phyloP scores from a whole-genome alignment of 1,140 invertebrate genomes.

The Zophobas morio region DNA sequence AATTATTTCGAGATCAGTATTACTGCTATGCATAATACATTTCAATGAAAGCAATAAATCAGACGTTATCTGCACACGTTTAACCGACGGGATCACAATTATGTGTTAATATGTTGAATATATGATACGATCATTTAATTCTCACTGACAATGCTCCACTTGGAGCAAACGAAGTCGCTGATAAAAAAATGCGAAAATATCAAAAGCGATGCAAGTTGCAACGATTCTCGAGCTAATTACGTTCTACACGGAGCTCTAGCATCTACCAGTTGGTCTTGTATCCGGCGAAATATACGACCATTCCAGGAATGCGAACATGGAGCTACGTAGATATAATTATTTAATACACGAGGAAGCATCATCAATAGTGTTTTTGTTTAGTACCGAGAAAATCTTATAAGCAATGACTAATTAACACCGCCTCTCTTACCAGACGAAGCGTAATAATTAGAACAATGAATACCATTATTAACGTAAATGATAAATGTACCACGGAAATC shows the following conservation, averaged over 20 bases:
- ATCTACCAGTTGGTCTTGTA: neutral
- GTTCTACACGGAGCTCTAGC: conserved; percentile 13
- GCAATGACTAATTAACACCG: conserved; percentile 37
- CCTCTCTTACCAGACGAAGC: conserved; percentile 18
- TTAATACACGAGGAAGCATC: conserved; percentile 19
- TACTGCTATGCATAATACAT: conserved; percentile 29
- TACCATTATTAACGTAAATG: conserved; percentile 36
- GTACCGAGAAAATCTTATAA: conserved; percentile 6
- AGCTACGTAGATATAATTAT: neutral
- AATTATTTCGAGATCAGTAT: conserved; percentile 10
- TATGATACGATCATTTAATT: conserved; percentile 48
- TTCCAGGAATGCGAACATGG: neutral
- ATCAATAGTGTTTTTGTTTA: conserved; percentile 32
- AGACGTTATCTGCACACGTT: conserved; percentile 52
- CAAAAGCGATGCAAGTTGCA: neutral
- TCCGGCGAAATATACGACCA: neutral
- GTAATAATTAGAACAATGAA: conserved; percentile 41
- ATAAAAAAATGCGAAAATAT: conserved; percentile 23
- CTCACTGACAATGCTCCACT: conserved; percentile 14
- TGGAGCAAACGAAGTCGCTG: conserved; percentile 15
- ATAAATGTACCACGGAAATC: conserved; percentile 34
- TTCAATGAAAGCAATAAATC: conserved; percentile 56
- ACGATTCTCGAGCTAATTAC: conserved; percentile 15
- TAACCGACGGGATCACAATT: conserved; percentile 52
- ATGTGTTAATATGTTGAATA: conserved; percentile 56